Evolutionary conservation across 2,888 invertebrate species (phyloP).

Genomic region (Dicyrtomina minuta): DNA sequence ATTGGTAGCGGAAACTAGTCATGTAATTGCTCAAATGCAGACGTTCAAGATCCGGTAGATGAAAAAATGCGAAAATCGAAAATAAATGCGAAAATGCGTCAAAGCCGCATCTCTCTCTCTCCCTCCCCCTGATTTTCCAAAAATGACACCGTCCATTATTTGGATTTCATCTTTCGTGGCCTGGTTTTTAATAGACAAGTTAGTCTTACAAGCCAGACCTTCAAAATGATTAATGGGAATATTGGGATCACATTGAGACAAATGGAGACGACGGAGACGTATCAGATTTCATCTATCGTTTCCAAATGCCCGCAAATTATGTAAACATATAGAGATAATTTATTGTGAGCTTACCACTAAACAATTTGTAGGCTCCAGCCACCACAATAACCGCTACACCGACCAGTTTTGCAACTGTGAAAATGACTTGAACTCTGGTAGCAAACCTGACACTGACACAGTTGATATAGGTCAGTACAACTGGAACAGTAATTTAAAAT

Average conservation of each 20-base stretch:
- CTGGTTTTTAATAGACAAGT: too few species aligned
- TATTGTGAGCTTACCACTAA: conserved; percentile 59
- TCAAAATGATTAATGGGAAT: too few species aligned
- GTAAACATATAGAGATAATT: neutral
- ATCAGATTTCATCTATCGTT: neutral
- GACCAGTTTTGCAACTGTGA: conserved; percentile 73
- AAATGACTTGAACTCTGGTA: conserved; percentile 76
- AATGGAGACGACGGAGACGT: too few species aligned
- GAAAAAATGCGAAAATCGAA: too few species aligned
- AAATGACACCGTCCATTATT: too few species aligned
- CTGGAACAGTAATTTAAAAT: conserved; percentile 59
- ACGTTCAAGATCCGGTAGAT: too few species aligned
- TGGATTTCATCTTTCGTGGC: too few species aligned
- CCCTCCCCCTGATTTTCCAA: too few species aligned
- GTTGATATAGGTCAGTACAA: conserved; percentile 74
- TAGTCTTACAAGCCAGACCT: conserved; percentile 2
- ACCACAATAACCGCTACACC: conserved; percentile 74
- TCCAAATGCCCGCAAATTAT: neutral
- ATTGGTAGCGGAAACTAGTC: too few species aligned
- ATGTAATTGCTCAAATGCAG: too few species aligned
- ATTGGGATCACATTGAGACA: conserved; percentile 1
- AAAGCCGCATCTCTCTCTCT: too few species aligned
- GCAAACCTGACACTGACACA: conserved; percentile 74
- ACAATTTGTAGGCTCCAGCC: conserved; percentile 71
- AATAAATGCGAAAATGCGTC: too few species aligned